Evolutionary conservation across 2,113 vertebrate species (phyloP).

Genomic region (Halichoerus grypus): DNA sequence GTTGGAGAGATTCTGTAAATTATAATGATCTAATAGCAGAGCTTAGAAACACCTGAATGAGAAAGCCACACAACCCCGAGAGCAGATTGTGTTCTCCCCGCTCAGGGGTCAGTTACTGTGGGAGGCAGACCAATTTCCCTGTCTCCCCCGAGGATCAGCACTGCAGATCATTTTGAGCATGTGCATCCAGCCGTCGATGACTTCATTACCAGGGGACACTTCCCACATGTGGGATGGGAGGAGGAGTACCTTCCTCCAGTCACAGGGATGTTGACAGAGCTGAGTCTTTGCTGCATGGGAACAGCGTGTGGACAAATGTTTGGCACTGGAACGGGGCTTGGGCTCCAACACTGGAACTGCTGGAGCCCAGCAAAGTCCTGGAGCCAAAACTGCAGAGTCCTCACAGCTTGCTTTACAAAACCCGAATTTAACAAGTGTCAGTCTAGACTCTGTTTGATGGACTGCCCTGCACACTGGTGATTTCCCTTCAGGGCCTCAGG

Average conservation of each 20-base stretch:
- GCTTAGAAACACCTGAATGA: constrained; percentile 72
- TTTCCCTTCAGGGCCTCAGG: background rate
- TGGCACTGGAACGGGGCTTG: constrained; percentile 81
- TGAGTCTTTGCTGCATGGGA: constrained; percentile 76
- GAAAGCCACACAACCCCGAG: constrained; percentile 23
- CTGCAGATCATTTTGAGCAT: constrained; percentile 44
- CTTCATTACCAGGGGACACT: constrained; percentile 84
- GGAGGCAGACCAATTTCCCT: constrained; percentile 13
- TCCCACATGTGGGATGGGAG: constrained; percentile 76
- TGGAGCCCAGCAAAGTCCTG: constrained; percentile 64
- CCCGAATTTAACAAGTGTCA: constrained; percentile 63
- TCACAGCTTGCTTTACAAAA: constrained; percentile 75
- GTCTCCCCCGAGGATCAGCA: background rate
- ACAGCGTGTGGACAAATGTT: constrained; percentile 84
- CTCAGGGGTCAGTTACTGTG: constrained; percentile 28
- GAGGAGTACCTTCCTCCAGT: constrained; percentile 76
- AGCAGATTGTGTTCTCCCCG: constrained; percentile 32
- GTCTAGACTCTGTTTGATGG: constrained; percentile 49
- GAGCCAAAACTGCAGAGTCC: constrained; percentile 82
- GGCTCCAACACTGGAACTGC: constrained; percentile 81
- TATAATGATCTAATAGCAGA: constrained; percentile 67
- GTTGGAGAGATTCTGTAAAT: constrained; percentile 57
- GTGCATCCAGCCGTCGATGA: constrained; percentile 73
- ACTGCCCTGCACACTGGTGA: background rate
- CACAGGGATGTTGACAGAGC: constrained; percentile 81